A percentile compares a stretch with the other conserved stretches of the same genome.
Conservation (phyloP, 1,140 invertebrate genomes). For the Platyura marginata region DNA sequence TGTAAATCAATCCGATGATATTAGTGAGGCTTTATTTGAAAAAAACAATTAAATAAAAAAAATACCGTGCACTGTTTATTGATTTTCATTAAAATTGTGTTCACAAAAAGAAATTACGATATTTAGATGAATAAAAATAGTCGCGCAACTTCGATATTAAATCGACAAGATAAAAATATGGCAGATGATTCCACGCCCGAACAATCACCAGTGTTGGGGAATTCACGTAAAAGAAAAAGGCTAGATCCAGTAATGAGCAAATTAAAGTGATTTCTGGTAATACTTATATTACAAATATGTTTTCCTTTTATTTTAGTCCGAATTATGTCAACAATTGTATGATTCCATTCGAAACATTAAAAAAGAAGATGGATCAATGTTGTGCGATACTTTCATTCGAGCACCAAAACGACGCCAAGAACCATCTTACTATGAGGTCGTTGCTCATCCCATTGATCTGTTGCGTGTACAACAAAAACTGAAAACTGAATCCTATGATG, state of each 20-base stretch:
- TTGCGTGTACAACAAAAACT: constrained; percentile 83
- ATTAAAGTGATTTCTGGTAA: no score
- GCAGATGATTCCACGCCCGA: constrained; percentile 29
- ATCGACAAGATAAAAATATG: constrained; percentile 18
- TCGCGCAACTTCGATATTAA: constrained; percentile 19
- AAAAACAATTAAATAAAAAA: no score
- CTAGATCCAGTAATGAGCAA: constrained; percentile 6
- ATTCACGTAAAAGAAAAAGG: constrained; percentile 5
- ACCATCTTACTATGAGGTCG: constrained; percentile 78
- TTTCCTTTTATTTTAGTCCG: constrained; percentile 45
- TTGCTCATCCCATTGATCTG: constrained; percentile 84
- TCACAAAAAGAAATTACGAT: no score
- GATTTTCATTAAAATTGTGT: no score
- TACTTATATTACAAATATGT: no score
- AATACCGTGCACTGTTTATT: no score
- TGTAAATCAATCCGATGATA: no score
- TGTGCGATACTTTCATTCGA: constrained; percentile 89
- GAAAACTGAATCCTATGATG: constrained; percentile 86
- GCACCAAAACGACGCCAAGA: constrained; percentile 82
- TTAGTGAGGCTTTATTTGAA: no score
- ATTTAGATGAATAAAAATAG: constrained; percentile 16
- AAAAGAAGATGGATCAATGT: constrained; percentile 73
- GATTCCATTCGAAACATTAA: constrained; percentile 80
- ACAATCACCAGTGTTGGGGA: constrained; percentile 26
- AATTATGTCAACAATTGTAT: constrained; percentile 82